Base-by-base conservation (phyloP, 2,888 invertebrate species). In the Drosophila mayaguana region DNA sequence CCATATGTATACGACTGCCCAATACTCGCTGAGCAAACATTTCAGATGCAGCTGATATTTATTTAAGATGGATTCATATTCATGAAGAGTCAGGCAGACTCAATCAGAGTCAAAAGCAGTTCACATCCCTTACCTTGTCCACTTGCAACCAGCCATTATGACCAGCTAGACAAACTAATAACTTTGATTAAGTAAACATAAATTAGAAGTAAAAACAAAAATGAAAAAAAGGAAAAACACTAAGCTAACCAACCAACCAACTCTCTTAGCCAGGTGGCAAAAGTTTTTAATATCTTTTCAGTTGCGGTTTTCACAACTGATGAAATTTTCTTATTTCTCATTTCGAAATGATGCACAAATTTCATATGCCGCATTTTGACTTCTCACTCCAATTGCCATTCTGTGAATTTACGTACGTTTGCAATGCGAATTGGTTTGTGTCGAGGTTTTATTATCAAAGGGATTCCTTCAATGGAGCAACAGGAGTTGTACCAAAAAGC, bases 221-320 rank as follows among this genome's bases (percentile, higher is more conserved):
- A 2, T 7, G 1, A 8, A 16, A 8, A 46, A 16, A 28, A 16
- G n/a, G n/a, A 11, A 3, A 46, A 46, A 22, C 8, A 18, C 11
- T 3, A 5, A n/a, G 12, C 25, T 16, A 51, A 20, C 51, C 20
- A 28, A 34, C 51, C 20, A 20, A 51, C 32, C 18, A 2, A 32
- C 32, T 50, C 50, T 16, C n/a, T 48, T 32, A 2, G 12, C 28
- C 16, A 18, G 11, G 6, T 50, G 34, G 28, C 7, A 18, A 22
- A 51, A 32, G 51, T 51, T 34, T 36, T 20, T 36, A 51, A 51
- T 36, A 22, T 36, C 34, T 34, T 22, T 51, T 36, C 20, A 20
- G 34, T 51, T 36, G 34, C 16, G 22, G 51, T 18, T 51, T 16
- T 51, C 34, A 14, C 14, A 50, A 8, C 8, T 8, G 28, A 28